Evolutionary conservation across 2,888 invertebrate genomes (phyloP).

Genomic region (Synergus umbraculus): DNA sequence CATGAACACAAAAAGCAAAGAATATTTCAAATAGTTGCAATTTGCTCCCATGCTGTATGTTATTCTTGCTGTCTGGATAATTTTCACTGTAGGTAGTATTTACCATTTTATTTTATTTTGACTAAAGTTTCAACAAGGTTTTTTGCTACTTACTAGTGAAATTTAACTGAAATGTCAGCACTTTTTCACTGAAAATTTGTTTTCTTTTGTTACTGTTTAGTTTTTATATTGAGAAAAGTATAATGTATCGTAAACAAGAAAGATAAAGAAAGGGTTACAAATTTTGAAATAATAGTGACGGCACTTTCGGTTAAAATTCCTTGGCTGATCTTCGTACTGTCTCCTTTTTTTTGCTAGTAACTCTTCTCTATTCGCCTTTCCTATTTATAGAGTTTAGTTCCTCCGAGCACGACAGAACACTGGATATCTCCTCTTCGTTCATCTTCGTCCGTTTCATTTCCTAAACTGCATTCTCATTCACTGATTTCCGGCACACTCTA

Average conservation of each 20-base stretch:
- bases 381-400: conserved; percentile 65
- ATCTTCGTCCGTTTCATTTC: conserved; percentile 37
- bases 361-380: conserved; percentile 60
- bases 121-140: too few species aligned
- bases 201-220: background rate
- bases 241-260: background rate
- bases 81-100: too few species aligned
- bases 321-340: conserved; percentile 64
- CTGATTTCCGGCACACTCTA: conserved; percentile 21
- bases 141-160: too few species aligned
- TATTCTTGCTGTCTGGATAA: too few species aligned
- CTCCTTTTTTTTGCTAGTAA: conserved; percentile 64
- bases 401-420: conserved; percentile 60
- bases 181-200: background rate
- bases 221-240: too few species aligned
- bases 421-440: conserved; percentile 54
- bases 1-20: conserved; percentile 47
- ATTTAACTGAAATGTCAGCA: too few species aligned
- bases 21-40: too few species aligned
- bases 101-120: too few species aligned
- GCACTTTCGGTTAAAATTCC: conserved; percentile 66
- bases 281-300: conserved; percentile 51
- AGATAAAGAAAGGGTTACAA: background rate
- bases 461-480: conserved; percentile 33
- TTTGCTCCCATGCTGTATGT: too few species aligned